Conservation (phyloP, 2,888 invertebrate genomes). For the Teleiodes luculella region DNA sequence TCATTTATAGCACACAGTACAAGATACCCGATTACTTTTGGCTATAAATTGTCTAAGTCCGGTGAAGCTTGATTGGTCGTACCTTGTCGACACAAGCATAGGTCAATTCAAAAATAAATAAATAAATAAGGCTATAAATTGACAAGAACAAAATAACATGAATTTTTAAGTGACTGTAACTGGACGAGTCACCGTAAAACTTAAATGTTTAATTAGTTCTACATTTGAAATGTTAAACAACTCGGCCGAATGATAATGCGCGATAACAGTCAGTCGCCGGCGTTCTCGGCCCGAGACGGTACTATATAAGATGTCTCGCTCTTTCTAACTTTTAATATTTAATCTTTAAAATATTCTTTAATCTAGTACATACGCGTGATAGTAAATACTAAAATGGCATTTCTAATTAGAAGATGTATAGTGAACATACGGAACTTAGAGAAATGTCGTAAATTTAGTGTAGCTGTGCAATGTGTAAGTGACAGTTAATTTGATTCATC, state of each 20-base stretch:
- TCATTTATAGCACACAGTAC: no score
- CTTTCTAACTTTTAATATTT: not conserved
- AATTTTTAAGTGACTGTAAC: not conserved
- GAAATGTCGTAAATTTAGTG: constrained; percentile 44
- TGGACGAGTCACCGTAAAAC: not conserved
- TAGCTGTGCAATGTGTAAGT: constrained; percentile 54
- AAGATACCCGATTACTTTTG: no score
- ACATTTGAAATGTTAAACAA: constrained; percentile 59
- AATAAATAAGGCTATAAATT: no score
- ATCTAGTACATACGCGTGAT: not conserved
- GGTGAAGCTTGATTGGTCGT: no score
- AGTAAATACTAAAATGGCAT: constrained; percentile 45
- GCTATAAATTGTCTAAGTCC: no score
- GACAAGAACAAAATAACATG: not conserved
- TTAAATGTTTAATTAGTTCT: constrained; percentile 47
- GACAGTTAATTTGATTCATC: not conserved
- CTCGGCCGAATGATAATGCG: constrained; percentile 50
- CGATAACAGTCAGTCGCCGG: constrained; percentile 57
- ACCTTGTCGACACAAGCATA: no score
- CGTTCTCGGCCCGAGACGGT: constrained; percentile 32
- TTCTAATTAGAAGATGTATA: constrained; percentile 55
- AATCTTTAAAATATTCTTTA: not conserved
- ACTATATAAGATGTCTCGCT: constrained; percentile 5
- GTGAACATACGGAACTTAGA: constrained; percentile 48
- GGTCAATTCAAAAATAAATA: no score